These are phyloP conservation scores for Calcarius lapponicus DNA, from an alignment of 2,797 vertebrate genomes.

Conservation along the genomic window DNA sequence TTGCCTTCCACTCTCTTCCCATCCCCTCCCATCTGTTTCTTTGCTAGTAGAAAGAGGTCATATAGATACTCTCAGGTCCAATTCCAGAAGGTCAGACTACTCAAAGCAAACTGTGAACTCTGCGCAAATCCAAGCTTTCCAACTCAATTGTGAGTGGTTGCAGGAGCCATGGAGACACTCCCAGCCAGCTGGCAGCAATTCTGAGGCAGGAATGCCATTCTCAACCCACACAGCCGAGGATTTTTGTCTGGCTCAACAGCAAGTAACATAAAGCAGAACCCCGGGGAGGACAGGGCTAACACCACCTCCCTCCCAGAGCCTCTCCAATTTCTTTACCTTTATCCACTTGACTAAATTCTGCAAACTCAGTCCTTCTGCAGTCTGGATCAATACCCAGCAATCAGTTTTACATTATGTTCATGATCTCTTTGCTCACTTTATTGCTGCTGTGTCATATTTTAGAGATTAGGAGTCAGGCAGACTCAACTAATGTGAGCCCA, in stretches of 20 bases:
- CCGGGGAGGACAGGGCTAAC: rapidly evolving
- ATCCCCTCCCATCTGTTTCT: neutral
- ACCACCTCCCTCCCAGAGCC: neutral
- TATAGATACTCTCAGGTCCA: neutral
- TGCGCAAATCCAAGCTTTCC: neutral
- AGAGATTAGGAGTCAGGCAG: neutral
- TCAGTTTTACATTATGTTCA: neutral
- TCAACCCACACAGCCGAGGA: neutral
- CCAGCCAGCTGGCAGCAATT: neutral
- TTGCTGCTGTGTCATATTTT: neutral
- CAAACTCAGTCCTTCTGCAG: neutral
- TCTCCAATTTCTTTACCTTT: neutral
- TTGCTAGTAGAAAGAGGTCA: neutral
- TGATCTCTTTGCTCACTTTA: neutral
- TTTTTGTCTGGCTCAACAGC: neutral
- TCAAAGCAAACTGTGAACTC: neutral
- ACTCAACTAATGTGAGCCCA: neutral
- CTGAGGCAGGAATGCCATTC: neutral
- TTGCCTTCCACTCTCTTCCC: neutral
- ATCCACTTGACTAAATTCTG: neutral
- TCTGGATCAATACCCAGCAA: neutral
- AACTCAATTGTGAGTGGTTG: neutral
- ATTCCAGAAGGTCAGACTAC: neutral
- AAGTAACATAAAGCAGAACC: neutral
- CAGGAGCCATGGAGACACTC: neutral